Evolutionary conservation across 2,888 invertebrate species (phyloP).

Genomic region (Caenorhabditis zanzibari): DNA sequence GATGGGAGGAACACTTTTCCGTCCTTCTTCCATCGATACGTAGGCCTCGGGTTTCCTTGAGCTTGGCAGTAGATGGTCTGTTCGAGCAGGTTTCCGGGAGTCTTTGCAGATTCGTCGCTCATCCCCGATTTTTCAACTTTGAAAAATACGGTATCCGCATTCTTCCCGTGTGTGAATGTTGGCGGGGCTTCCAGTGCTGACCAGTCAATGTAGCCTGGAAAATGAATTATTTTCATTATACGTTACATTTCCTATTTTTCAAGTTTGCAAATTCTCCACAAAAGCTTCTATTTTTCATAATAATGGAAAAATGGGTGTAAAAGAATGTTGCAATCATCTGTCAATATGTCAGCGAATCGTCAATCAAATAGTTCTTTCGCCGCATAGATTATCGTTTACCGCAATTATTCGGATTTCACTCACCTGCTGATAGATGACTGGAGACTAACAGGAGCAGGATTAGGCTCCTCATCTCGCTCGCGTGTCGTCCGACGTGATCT

Average conservation of each 20-base stretch:
- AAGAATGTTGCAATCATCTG: slow-evolving; percentile 25
- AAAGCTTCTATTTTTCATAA: background rate
- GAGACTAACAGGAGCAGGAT: slow-evolving; percentile 52
- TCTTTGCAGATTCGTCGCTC: slow-evolving; percentile 54
- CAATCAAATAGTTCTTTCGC: slow-evolving; percentile 35
- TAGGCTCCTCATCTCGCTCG: slow-evolving; percentile 60
- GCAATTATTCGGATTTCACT: background rate
- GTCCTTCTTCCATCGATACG: slow-evolving; percentile 96
- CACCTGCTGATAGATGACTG: slow-evolving; percentile 59
- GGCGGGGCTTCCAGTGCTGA: slow-evolving; percentile 81
- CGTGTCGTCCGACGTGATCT: slow-evolving; percentile 60
- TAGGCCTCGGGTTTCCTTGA: slow-evolving; percentile 94
- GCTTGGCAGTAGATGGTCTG: slow-evolving; percentile 95
- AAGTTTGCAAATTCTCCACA: too few species aligned
- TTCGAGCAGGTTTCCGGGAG: slow-evolving; percentile 77
- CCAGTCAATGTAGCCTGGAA: slow-evolving; percentile 71
- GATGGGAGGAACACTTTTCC: slow-evolving; percentile 91
- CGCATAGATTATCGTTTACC: slow-evolving; percentile 26
- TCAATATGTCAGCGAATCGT: slow-evolving; percentile 26
- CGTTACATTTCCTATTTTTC: too few species aligned
- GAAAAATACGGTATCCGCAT: slow-evolving; percentile 78
- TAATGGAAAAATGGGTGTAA: slow-evolving; percentile 8
- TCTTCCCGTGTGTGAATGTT: slow-evolving; percentile 77
- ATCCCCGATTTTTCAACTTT: slow-evolving; percentile 74
- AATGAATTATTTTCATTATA: too few species aligned